Conservation (phyloP, 2,888 invertebrate species). For the Agonopterix alstromeriana region DNA sequence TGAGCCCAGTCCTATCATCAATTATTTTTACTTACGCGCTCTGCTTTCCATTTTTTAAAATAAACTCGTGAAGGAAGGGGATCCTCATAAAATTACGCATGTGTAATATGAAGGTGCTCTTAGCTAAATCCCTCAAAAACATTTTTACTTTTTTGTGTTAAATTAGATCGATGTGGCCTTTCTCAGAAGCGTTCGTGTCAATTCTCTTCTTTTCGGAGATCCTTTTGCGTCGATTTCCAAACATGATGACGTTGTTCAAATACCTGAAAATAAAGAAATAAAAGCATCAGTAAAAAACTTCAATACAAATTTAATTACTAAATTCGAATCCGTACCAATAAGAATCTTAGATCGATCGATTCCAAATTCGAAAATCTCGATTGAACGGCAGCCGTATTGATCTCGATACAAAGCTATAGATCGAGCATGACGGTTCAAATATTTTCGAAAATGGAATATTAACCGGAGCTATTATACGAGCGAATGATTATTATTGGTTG, state of each 20-base stretch:
- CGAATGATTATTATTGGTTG: slow-evolving; percentile 58
- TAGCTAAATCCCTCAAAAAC: slow-evolving; percentile 8
- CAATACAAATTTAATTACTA: slow-evolving; percentile 2
- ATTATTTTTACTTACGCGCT: slow-evolving; percentile 50
- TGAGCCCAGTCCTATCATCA: slow-evolving; percentile 50
- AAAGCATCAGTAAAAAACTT: slow-evolving; percentile 9
- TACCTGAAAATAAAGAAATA: slow-evolving; percentile 52
- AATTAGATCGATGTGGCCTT: slow-evolving; percentile 14
- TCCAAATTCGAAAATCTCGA: slow-evolving; percentile 66
- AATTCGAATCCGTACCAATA: slow-evolving; percentile 28
- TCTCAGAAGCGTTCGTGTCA: slow-evolving; percentile 43
- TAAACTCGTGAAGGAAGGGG: slow-evolving; percentile 53
- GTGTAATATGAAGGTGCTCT: slow-evolving; percentile 13
- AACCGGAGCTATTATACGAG: slow-evolving; percentile 72
- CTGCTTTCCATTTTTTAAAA: slow-evolving; percentile 69
- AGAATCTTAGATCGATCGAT: slow-evolving; percentile 56
- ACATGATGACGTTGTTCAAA: slow-evolving; percentile 20
- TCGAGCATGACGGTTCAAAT: slow-evolving; percentile 74
- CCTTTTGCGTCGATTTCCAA: slow-evolving; percentile 31
- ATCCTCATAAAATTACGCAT: slow-evolving; percentile 54
- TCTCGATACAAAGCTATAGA: slow-evolving; percentile 63
- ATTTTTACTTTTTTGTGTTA: background rate
- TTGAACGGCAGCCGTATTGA: slow-evolving; percentile 46
- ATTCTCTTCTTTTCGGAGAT: slow-evolving; percentile 23
- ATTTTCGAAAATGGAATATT: slow-evolving; percentile 75